Evolutionary conservation across 2,888 invertebrate genomes (phyloP).

Genomic region (Leistus spinibarbis): DNA sequence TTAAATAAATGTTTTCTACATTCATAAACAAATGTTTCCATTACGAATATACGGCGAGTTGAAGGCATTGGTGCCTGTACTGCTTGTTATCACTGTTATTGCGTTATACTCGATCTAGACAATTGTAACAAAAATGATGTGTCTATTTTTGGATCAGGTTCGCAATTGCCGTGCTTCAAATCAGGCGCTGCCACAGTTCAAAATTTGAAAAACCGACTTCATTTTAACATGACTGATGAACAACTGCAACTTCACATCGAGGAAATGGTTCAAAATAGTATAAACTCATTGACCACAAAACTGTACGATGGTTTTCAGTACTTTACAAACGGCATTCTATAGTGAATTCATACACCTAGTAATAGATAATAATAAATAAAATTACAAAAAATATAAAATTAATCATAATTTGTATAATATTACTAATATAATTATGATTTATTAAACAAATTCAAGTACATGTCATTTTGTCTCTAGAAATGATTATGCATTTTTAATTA

Average conservation of each 20-base stretch:
- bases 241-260: conserved; percentile 92
- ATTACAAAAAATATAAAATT: conserved; percentile 8
- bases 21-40: too few relatives aligned
- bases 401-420: conserved; percentile 9
- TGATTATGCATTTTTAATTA: conserved; percentile 3
- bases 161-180: conserved; percentile 95
- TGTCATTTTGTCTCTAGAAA: neutral
- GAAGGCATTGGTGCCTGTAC: too few relatives aligned
- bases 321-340: conserved; percentile 95
- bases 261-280: conserved; percentile 90
- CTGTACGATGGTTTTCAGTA: conserved; percentile 99
- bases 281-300: conserved; percentile 95
- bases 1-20: neutral
- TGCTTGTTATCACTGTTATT: neutral
- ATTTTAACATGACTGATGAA: conserved; percentile 91
- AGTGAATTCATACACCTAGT: conserved; percentile 48
- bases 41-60: too few relatives aligned
- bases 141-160: conserved; percentile 66
- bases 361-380: neutral
- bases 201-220: conserved; percentile 92
- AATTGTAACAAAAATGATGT: too few relatives aligned
- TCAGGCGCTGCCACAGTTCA: conserved; percentile 90
- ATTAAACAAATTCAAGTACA: neutral
- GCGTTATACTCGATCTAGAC: too few relatives aligned
- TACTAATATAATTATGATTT: conserved; percentile 6